Evolutionary conservation across 2,113 vertebrate species (phyloP), one percentile per base, ranked within the genome.

Genomic region (Thomomys bottae): DNA sequence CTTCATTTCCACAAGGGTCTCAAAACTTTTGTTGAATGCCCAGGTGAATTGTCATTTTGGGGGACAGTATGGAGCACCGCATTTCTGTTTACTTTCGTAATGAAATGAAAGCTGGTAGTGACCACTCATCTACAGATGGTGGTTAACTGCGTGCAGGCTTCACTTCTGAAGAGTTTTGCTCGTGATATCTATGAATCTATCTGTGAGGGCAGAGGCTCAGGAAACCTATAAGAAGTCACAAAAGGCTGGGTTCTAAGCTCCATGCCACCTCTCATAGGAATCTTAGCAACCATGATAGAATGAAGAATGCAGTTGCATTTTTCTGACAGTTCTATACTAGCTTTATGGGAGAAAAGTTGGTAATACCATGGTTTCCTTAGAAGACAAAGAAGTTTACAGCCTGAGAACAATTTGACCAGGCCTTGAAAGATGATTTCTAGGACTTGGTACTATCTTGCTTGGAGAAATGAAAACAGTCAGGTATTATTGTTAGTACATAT

Each of bases 231-330:
- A 64, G 30, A 79, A 66, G 67, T 90, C 23, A 85, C 0, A 6
- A 81, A 30, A 83, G 63, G 30, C 17, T 88, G 20, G 36, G 24
- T 68, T 80, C 79, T 88, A 67, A 90, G 11, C 38, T 72, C 14
- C 26, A 38, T 23, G 28, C 6, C 45, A 24, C 45, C 72, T 80
- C 36, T 11, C 15, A 14, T 24, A n/a, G 18, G 11, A 83, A 79
- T 54, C 42, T 67, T 49, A 93, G 57, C 85, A 49, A 24, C 4
- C 68, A 34, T 24, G 63, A 14, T 67, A 20, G 34, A 32, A 23
- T 72, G 72, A 87, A 91, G 73, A 87, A 21, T 70, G 64, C 72
- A 42, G 14, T 81, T 57, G 4, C 57, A 9, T 66, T 89, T 84
- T 70, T 57, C 49, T 93, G 36, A 26, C 45, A 10, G 5, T 36